Evolutionary conservation across 2,888 invertebrate species (phyloP), one percentile per base, ranked within the genome.

Genomic region (Melanargia galathea): DNA sequence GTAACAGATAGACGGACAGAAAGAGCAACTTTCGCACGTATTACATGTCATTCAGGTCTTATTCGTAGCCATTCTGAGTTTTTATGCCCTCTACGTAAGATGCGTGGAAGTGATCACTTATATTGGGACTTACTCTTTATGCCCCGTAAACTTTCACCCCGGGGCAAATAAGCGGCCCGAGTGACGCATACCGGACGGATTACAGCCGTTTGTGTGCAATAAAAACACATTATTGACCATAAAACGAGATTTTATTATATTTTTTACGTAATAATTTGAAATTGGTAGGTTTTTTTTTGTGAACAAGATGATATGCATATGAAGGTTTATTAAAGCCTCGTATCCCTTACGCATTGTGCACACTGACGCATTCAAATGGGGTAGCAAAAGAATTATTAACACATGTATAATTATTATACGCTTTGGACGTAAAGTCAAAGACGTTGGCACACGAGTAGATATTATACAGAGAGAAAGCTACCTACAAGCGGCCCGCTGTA

Each of bases 31-130:
- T n/a, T n/a, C n/a, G n/a, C n/a, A n/a, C n/a, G n/a, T n/a, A n/a
- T n/a, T n/a, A n/a, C 16, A 43, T 18, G 1, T 18, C 8, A 43
- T 18, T 43, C 43, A 43, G 52, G 45, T 20, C 30, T 70, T 63
- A 57, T 62, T 62, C 40, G 54, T 48, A 52, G 62, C 58, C 55
- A 66, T 74, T 75, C 51, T 18, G 22, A 51, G 56, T 52, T 62
- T 62, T 46, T 60, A 65, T 56, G 16, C 18, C 35, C 40, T 20
- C 2, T 13, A 24, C n/a, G 54, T 62, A 66, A 68, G 66, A 71
- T 66, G 66, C 63, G 67, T 62, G 67, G 70, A 71, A 76, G 78
- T 80, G 79, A 83, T 83, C 80, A 80, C 79, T 79, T 75, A 78
- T 80, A 72, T 67, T 70, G 66, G 65, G 66, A 56, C 64, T 58